A percentile compares a stretch with the other conserved stretches of the same genome.
phyloP scores from a whole-genome alignment of 2,888 invertebrate genomes.

The Drosophila austrosaltans region DNA sequence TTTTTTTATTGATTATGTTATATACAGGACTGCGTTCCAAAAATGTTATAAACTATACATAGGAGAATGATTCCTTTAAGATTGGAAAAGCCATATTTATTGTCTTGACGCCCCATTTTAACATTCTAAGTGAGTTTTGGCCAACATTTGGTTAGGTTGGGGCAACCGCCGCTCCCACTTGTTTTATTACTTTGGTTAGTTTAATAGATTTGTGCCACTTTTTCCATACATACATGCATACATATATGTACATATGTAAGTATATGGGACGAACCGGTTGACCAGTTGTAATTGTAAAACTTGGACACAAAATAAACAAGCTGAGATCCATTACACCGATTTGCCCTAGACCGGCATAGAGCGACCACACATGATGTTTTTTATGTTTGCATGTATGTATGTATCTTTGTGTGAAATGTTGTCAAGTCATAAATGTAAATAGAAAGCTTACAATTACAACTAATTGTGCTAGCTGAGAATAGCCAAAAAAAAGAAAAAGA shows the following conservation, averaged over 20 bases:
- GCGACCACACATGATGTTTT: constrained; percentile 14
- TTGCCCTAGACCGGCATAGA: neutral
- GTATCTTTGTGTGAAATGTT: neutral
- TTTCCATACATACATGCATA: neutral
- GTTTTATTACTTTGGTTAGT: constrained; percentile 7
- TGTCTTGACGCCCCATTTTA: too few relatives aligned
- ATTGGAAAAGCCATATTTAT: too few relatives aligned
- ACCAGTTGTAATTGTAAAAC: constrained; percentile 9
- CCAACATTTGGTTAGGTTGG: neutral
- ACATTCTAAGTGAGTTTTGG: neutral
- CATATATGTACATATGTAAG: neutral
- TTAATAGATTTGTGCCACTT: constrained; percentile 13
- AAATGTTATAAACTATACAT: too few relatives aligned
- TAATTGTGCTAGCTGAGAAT: constrained; percentile 12
- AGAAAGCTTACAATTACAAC: constrained; percentile 18
- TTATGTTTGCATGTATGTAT: neutral
- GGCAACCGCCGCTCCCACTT: constrained; percentile 3
- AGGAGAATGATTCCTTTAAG: too few relatives aligned
- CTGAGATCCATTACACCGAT: constrained; percentile 1
- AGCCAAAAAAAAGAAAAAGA: neutral
- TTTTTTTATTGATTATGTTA: too few relatives aligned
- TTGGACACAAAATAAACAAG: constrained; percentile 7
- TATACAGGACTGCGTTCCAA: too few relatives aligned
- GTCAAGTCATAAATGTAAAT: constrained; percentile 16
- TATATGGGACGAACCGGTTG: constrained; percentile 2